Evolutionary conservation across 2,113 vertebrate species (phyloP).

Genomic region (Anguilla japonica): DNA sequence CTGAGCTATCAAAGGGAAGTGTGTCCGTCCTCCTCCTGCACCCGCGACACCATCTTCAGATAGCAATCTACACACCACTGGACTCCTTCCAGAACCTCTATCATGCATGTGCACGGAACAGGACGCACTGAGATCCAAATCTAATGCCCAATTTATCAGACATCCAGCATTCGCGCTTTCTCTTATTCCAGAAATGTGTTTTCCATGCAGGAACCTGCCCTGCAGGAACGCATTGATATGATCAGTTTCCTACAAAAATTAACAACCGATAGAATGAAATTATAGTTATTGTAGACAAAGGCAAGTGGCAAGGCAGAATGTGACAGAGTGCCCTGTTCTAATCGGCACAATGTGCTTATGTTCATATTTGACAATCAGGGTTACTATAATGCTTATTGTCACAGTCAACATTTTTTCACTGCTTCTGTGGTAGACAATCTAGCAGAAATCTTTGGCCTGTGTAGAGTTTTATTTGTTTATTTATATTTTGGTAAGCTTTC

Average conservation of each 20-base stretch:
- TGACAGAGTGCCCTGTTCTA: too few relatives aligned
- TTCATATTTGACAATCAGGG: neutral
- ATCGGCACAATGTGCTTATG: too few relatives aligned
- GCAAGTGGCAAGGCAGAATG: too few relatives aligned
- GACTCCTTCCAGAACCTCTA: neutral
- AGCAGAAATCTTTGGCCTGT: neutral
- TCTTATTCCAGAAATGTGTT: neutral
- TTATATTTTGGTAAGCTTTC: neutral
- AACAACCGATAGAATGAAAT: too few relatives aligned
- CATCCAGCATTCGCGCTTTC: neutral
- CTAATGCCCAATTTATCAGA: neutral
- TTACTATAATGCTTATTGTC: neutral
- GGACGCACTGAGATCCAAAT: neutral
- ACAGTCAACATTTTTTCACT: too few relatives aligned
- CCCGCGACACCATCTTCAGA: neutral
- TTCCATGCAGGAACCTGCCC: neutral
- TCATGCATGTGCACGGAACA: neutral
- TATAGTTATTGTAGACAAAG: too few relatives aligned
- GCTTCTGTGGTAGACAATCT: too few relatives aligned
- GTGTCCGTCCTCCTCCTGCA: constrained; percentile 9
- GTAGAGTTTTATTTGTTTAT: neutral
- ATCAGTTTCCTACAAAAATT: too few relatives aligned
- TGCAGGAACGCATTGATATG: neutral
- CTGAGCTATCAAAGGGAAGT: constrained; percentile 20
- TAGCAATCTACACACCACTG: constrained; percentile 14